These are phyloP conservation scores for Drosophila micromelanica DNA, from an alignment of 1,140 invertebrate species.

Conservation along the genomic window DNA sequence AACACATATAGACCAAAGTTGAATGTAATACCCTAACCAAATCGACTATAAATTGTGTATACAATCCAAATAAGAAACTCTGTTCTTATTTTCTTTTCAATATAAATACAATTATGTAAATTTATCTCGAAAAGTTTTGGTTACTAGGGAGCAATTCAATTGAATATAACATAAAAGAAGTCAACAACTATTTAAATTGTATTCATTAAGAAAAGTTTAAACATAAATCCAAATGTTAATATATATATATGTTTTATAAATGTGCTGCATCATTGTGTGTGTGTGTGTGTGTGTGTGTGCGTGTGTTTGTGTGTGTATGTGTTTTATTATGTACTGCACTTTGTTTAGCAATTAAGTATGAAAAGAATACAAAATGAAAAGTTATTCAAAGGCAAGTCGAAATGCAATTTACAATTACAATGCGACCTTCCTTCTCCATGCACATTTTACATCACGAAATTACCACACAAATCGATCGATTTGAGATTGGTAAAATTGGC, in stretches of 20 bases:
- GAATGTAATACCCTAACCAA: conserved; percentile 28
- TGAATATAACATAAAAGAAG: conserved; percentile 21
- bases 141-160: conserved; percentile 68
- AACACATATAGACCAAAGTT: conserved; percentile 53
- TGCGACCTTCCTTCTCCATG: conserved; percentile 18
- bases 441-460: conserved; percentile 47
- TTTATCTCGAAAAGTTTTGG: conserved; percentile 40
- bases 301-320: conserved; percentile 21
- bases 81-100: neutral
- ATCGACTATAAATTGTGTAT: conserved; percentile 43
- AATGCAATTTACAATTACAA: conserved; percentile 37
- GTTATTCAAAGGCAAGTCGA: conserved; percentile 15
- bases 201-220: neutral
- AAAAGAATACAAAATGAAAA: conserved; percentile 18
- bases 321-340: conserved; percentile 24
- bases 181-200: conserved; percentile 1
- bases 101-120: conserved; percentile 45
- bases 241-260: conserved; percentile 36
- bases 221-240: neutral
- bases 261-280: conserved; percentile 24
- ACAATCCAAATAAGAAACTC: conserved; percentile 11
- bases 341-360: conserved; percentile 44
- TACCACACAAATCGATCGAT: conserved; percentile 54
- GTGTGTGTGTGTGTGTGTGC: neutral
- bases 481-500: conserved; percentile 54